Conservation (phyloP, 2,888 invertebrate genomes). For the Fragum fragum region DNA sequence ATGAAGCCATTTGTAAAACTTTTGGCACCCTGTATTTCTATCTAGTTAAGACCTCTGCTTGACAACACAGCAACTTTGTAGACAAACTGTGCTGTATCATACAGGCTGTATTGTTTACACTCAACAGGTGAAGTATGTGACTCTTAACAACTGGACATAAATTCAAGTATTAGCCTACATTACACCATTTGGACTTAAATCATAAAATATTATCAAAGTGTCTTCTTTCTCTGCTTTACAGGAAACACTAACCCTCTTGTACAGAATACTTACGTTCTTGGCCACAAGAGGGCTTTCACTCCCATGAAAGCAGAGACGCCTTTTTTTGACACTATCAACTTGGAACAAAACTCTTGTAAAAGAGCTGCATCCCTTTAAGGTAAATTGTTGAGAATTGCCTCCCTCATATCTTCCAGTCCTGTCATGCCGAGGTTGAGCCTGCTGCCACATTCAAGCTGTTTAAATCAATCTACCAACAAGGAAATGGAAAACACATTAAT, state of each 20-base stretch:
- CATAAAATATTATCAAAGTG: constrained; percentile 20
- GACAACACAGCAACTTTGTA: neutral
- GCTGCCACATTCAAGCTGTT: constrained; percentile 68
- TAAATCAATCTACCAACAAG: constrained; percentile 70
- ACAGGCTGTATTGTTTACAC: neutral
- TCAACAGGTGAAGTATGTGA: neutral
- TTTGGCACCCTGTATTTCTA: too few species aligned
- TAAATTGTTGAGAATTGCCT: constrained; percentile 50
- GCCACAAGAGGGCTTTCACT: constrained; percentile 61
- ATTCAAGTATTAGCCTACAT: neutral
- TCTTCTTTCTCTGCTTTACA: constrained; percentile 58
- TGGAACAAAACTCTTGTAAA: constrained; percentile 35
- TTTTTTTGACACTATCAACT: constrained; percentile 45
- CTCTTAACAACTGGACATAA: neutral
- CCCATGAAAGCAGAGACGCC: constrained; percentile 59
- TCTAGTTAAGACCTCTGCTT: too few species aligned
- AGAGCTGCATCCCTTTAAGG: constrained; percentile 43
- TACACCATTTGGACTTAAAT: neutral
- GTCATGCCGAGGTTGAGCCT: constrained; percentile 80
- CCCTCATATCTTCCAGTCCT: constrained; percentile 72
- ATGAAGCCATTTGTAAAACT: too few species aligned
- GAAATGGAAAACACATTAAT: constrained; percentile 59
- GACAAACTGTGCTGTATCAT: neutral
- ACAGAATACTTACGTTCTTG: constrained; percentile 57
- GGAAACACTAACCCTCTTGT: constrained; percentile 55